These are phyloP conservation scores for Leptopilina syphax DNA, from an alignment of 2,888 invertebrate species.

Conservation along the genomic window DNA sequence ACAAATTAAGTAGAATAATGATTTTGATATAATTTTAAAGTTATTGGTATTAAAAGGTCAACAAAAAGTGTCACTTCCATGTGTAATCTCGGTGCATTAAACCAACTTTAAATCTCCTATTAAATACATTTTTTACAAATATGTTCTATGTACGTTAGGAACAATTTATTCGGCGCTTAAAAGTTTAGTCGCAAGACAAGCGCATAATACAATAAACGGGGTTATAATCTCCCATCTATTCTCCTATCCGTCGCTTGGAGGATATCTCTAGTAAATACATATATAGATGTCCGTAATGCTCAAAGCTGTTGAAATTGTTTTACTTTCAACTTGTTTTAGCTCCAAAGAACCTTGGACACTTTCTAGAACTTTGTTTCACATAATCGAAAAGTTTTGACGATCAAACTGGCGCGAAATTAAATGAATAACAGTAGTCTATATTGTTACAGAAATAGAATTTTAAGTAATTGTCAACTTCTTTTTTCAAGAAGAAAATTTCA, in stretches of 20 bases:
- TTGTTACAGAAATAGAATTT: not conserved
- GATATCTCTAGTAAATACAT: not conserved
- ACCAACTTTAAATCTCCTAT: too few relatives aligned
- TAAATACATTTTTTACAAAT: too few relatives aligned
- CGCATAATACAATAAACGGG: constrained; percentile 26
- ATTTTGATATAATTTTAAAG: too few relatives aligned
- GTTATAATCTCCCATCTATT: constrained; percentile 24
- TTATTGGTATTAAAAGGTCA: too few relatives aligned
- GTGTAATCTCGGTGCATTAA: too few relatives aligned
- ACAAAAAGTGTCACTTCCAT: too few relatives aligned
- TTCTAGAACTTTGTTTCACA: constrained; percentile 20
- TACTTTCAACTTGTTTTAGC: constrained; percentile 27
- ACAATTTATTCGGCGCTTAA: not conserved
- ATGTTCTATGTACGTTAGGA: not conserved
- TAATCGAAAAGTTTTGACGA: constrained; percentile 13
- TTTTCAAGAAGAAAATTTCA: too few relatives aligned
- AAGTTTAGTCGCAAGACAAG: not conserved
- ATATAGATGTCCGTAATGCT: constrained; percentile 23
- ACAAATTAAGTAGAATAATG: too few relatives aligned
- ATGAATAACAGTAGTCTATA: not conserved
- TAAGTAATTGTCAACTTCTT: not conserved
- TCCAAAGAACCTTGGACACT: constrained; percentile 15
- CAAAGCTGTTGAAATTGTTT: constrained; percentile 34
- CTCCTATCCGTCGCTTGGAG: not conserved
- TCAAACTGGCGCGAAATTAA: not conserved